Percentiles rank a stretch among this genome's conserved stretches.
These are phyloP conservation scores for Atta texana DNA, from an alignment of 1,140 invertebrate species.

Conservation along the genomic window DNA sequence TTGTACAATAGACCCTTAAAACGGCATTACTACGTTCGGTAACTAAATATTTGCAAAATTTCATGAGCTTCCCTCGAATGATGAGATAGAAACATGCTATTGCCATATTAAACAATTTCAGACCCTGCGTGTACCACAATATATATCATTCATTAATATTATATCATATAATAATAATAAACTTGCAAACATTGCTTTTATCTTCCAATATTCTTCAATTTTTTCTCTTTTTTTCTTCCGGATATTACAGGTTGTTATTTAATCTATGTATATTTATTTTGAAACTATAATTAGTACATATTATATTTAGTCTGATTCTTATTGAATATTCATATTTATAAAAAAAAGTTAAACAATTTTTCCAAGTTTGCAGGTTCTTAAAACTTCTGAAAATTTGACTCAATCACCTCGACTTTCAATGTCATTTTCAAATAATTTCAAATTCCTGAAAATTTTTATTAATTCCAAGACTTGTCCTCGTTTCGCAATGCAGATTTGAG, in stretches of 20 bases:
- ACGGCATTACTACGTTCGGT: constrained; percentile 2
- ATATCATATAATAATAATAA: neutral
- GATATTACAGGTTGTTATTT: neutral
- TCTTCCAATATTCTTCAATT: neutral
- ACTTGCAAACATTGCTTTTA: neutral
- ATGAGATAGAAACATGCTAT: neutral
- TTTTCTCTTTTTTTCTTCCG: neutral
- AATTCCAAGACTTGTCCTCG: neutral
- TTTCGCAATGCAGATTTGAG: neutral
- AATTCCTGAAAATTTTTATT: neutral
- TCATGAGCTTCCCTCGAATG: constrained; percentile 1
- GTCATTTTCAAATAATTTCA: neutral
- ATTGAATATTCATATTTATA: neutral
- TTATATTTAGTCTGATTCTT: neutral
- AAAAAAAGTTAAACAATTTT: neutral
- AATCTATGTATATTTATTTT: neutral
- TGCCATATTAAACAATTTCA: neutral
- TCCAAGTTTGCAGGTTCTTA: too few relatives aligned
- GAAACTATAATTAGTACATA: neutral
- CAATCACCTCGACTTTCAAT: neutral
- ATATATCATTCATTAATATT: too few relatives aligned
- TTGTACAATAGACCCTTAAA: constrained; percentile 44
- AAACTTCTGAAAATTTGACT: neutral
- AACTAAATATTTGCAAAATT: constrained; percentile 34
- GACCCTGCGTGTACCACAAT: neutral